Percentiles rank a stretch among this genome's conserved stretches.
These are phyloP conservation scores for Dryocosmus kuriphilus DNA, from an alignment of 2,888 invertebrate genomes.

Conservation along the genomic window DNA sequence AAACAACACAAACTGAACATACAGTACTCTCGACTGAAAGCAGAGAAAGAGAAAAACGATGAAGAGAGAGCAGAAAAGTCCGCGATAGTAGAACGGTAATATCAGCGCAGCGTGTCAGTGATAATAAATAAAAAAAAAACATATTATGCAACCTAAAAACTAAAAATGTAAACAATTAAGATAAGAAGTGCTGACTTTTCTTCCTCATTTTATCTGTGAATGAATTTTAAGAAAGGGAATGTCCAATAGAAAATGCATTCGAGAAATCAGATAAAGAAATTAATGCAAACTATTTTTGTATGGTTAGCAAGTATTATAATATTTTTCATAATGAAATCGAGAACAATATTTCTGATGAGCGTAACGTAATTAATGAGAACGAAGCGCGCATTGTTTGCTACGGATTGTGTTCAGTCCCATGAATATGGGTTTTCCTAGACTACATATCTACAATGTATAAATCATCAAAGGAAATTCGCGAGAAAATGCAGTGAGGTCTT, in stretches of 20 bases:
- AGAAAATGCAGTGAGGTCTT: background rate
- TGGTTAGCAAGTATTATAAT: background rate
- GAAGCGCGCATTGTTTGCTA: conserved; percentile 19
- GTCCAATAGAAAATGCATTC: background rate
- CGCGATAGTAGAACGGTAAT: conserved; percentile 2
- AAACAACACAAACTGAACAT: background rate
- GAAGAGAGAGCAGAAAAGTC: background rate
- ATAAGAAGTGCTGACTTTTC: conserved; percentile 4
- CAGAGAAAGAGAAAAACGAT: conserved; percentile 1
- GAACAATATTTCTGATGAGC: conserved; percentile 8
- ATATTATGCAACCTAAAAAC: conserved; percentile 11
- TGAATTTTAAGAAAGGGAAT: background rate
- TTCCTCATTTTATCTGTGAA: background rate
- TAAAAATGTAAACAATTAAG: conserved; percentile 31
- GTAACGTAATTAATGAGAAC: conserved; percentile 11
- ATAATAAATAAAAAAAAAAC: conserved; percentile 9
- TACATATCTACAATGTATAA: too few relatives aligned
- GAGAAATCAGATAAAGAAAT: background rate
- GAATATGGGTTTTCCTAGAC: background rate
- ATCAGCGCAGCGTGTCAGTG: conserved; percentile 21
- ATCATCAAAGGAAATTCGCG: background rate
- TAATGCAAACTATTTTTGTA: background rate
- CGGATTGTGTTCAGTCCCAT: background rate
- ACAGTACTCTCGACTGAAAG: background rate
- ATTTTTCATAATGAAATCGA: conserved; percentile 15